A percentile compares a stretch with the other conserved stretches of the same genome.
phyloP scores from a whole-genome alignment of 2,888 invertebrate genomes.

The Schizaphis graminum region DNA sequence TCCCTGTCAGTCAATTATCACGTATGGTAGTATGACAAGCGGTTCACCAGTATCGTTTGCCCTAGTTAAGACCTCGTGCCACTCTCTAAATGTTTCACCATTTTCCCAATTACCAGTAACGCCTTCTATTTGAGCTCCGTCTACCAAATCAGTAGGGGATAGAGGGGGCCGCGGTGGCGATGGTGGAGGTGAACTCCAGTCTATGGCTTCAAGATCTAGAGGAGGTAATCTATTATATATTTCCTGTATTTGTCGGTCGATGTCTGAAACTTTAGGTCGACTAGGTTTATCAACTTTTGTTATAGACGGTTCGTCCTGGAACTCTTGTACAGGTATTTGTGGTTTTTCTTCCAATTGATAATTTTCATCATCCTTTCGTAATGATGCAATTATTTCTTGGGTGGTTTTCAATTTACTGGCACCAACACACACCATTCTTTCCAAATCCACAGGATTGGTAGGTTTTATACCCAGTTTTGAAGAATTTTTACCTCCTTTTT shows the following conservation, averaged over 20 bases:
- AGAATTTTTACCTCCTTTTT: constrained; percentile 72
- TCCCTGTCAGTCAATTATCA: constrained; percentile 85
- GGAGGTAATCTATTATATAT: constrained; percentile 74
- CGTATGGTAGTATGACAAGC: constrained; percentile 95
- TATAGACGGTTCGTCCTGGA: constrained; percentile 52
- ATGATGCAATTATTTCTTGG: constrained; percentile 74
- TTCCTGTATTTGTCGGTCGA: constrained; percentile 60
- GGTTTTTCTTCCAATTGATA: constrained; percentile 61
- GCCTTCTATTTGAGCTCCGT: constrained; percentile 71
- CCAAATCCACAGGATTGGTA: constrained; percentile 64
- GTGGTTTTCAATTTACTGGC: constrained; percentile 76
- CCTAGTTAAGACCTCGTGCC: constrained; percentile 88
- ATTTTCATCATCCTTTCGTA: constrained; percentile 62
- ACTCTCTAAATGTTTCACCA: constrained; percentile 83
- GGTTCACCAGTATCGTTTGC: constrained; percentile 82
- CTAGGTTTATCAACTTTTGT: constrained; percentile 60
- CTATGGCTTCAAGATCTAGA: constrained; percentile 75
- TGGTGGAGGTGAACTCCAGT: constrained; percentile 71
- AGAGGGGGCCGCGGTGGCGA: constrained; percentile 43
- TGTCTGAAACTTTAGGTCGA: constrained; percentile 59
- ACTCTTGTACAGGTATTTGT: constrained; percentile 56
- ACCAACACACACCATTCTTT: constrained; percentile 60
- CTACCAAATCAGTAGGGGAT: constrained; percentile 67
- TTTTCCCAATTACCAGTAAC: constrained; percentile 74
- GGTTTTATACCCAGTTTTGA: constrained; percentile 73